These are phyloP conservation scores for Galemys pyrenaicus DNA, from an alignment of 2,113 vertebrate genomes.

Conservation along the genomic window DNA sequence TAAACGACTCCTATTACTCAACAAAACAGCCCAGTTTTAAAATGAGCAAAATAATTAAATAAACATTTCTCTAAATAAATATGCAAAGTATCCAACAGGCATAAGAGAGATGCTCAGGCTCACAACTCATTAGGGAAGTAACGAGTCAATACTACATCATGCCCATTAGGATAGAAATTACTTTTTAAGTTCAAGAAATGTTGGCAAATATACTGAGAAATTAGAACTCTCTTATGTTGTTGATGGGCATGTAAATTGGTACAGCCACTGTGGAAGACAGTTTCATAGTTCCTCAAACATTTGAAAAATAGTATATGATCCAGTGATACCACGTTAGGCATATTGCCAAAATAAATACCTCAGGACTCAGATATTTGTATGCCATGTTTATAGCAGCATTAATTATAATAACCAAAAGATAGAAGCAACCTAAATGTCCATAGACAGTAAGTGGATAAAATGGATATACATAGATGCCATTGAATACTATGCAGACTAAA, in stretches of 20 bases:
- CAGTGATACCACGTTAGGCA: background rate
- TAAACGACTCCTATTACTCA: background rate
- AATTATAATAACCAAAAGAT: background rate
- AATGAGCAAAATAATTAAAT: background rate
- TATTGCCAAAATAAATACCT: background rate
- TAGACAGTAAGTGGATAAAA: background rate
- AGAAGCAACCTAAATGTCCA: background rate
- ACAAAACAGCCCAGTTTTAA: background rate
- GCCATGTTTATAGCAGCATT: background rate
- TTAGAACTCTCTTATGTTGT: background rate
- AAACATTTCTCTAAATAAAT: background rate
- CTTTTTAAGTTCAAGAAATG: background rate
- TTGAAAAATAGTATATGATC: background rate
- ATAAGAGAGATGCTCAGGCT: background rate
- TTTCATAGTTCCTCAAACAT: background rate
- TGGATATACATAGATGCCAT: background rate
- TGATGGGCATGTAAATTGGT: background rate
- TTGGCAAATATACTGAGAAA: background rate
- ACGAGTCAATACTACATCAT: background rate
- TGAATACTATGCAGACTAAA: background rate
- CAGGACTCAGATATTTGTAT: background rate
- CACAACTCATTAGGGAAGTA: background rate
- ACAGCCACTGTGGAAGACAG: background rate
- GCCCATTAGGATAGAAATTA: background rate
- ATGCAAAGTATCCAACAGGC: background rate